Evolutionary conservation across 1,140 invertebrate species (phyloP), one percentile per base, ranked within the genome.

Genomic region (Archivesica marissinica): DNA sequence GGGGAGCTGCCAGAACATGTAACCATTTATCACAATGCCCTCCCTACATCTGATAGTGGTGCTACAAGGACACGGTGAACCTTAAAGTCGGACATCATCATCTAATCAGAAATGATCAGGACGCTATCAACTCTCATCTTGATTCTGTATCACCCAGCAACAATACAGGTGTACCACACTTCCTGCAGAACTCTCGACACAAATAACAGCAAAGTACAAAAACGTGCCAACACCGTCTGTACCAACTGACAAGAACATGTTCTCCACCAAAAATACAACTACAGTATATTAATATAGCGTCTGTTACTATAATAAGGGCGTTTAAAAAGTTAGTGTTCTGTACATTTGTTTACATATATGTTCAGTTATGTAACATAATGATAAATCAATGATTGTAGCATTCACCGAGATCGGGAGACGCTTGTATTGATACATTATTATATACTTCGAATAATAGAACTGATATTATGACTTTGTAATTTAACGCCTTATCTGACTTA

Each of bases 1-100:
- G n/a, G n/a, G 3, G 59, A 20, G 23, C 30, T 33, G 13, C 23
- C 23, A 64, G n/a, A 17, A 20, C 38, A 33, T 64, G 59, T 33
- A 35, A 64, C 38, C 30, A 64, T 35, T 64, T 64, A 64, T 64
- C 59, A 64, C 11, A 25, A 64, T 64, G 59, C 15, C 30, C 38
- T 35, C 15, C 30, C 38, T 35, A 64, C 33, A 30, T 11, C 30
- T 35, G 59, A 25, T 25, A 35, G 38, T 35, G 38, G 30, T 13
- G 20, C 1, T 64, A 64, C 59, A 64, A 64, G 59, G 59, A 33
- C 30, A 64, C 15, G 9, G 13, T 2, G 59, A 64, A 35, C 7
- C 9, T 64, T 35, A 17, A 64, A 33, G 59, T 64, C 59, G 38
- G 15, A 15, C 25, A 35, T n/a, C 59, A 64, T 64, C 59, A 64